Percentiles rank a stretch among this genome's conserved stretches.
phyloP scores from a whole-genome alignment of 1,140 invertebrate genomes.

The Pseudomyrmex pallidus region DNA sequence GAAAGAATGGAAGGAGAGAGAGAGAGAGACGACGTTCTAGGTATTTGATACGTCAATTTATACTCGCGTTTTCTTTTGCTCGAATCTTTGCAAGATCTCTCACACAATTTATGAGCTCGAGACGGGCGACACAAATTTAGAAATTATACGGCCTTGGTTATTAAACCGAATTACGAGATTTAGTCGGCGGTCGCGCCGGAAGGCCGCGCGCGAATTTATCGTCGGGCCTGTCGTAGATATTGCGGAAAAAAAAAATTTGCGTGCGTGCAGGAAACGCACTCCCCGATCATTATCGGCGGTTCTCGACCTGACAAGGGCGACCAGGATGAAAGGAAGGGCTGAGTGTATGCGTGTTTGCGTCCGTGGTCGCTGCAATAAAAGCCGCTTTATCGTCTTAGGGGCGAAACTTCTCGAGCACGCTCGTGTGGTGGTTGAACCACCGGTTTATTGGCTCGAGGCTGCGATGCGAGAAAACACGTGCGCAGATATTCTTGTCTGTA shows the following conservation, averaged over 20 bases:
- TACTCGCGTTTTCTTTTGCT: neutral
- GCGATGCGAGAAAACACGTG: slow-evolving; percentile 42
- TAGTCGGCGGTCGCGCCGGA: neutral
- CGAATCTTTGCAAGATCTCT: neutral
- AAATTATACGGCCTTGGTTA: slow-evolving; percentile 28
- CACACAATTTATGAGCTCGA: neutral
- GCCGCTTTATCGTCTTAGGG: slow-evolving; percentile 66
- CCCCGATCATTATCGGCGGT: slow-evolving; percentile 58
- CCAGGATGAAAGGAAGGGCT: neutral
- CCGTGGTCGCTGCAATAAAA: slow-evolving; percentile 63
- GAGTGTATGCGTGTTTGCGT: slow-evolving; percentile 47
- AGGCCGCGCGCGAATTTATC: slow-evolving; percentile 53
- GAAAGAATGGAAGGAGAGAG: neutral
- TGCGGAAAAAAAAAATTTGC: slow-evolving; percentile 27
- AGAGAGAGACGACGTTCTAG: neutral
- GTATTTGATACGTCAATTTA: slow-evolving; percentile 35
- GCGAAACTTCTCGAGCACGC: slow-evolving; percentile 64
- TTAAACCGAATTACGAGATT: slow-evolving; percentile 57
- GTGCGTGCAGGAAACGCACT: slow-evolving; percentile 2
- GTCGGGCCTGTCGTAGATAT: slow-evolving; percentile 9
- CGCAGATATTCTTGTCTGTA: slow-evolving; percentile 17
- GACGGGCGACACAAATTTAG: slow-evolving; percentile 16
- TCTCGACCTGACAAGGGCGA: slow-evolving; percentile 11
- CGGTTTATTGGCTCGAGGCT: slow-evolving; percentile 64
- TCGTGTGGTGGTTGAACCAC: slow-evolving; percentile 71